Base-by-base conservation (phyloP, 2,888 invertebrate species). In the Amiota communis region DNA sequence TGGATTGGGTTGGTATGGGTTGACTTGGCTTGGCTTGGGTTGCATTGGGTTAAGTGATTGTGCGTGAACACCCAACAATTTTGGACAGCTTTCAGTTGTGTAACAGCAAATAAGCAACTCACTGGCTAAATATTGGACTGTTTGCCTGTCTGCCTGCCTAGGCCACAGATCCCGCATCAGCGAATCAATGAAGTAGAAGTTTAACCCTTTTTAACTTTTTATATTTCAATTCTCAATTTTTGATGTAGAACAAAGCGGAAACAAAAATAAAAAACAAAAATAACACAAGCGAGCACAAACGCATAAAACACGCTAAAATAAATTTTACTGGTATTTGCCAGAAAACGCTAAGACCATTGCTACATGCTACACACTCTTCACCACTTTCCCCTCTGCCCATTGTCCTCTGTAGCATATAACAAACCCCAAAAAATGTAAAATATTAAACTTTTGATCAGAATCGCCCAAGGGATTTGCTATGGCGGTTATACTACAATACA, bases 191-290 rank as follows among this genome's bases (percentile, higher is more conserved):
- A 85, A 82, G 84, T 81, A 74, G 73, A 80, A 83, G 80, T 81
- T 85, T 81, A 87, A 85, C 86, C 86, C 86, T 86, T 86, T 86
- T 87, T 83, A 85, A 87, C 83, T 83, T 86, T 82, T 82, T 76
- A 75, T 79, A 75, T 77, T 79, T 79, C 76, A 77, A 78, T 76
- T 77, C 77, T 70, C 72, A 75, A 75, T 72, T 74, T 57, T 70
- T 8, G 47, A 73, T 75, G 70, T 36, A 63, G 69, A 67, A 72
- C 72, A 71, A 71, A 71, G 59, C 36, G 53, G 59, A 72, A 72
- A 20, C 46, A 65, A 73, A 72, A 72, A 20, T 17, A 65, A 73
- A 73, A 67, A 63, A 63, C 75, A 67, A 75, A 74, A 73, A 72
- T 71, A 71, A 67, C 72, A 74, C 36, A 70, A 36, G n/a, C n/a